Base-by-base conservation (phyloP, 2,888 invertebrate genomes). In the Drosophila neutralis region DNA sequence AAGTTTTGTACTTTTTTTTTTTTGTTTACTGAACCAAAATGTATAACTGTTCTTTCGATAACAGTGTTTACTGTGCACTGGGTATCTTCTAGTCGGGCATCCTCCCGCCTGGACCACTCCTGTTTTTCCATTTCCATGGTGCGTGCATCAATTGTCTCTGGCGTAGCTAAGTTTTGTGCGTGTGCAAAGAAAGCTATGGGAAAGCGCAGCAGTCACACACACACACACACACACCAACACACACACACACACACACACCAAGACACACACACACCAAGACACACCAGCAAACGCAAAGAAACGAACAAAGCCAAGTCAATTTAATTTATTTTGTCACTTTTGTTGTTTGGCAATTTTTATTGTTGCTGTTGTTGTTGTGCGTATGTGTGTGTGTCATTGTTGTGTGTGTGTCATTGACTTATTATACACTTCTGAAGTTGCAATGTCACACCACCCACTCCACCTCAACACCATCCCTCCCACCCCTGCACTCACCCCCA, bases 301-400 rank as follows among this genome's bases (percentile, higher is more conserved):
- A 27, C 48, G 63, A 83, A 80, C 79, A 83, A 76, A 73, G 73
- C 77, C 77, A 79, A 87, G 83, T 83, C 72, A 85, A 85, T 85
- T 85, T 88, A 88, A 85, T 88, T 86, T 86, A 88, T 86, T 86
- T 87, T 88, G 82, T 78, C 87, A 87, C 84, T 87, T 83, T 82
- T 86, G 80, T 80, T 85, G 81, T 84, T 83, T 79, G 72, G 38
- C 75, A 72, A 67, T 73, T 74, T 78, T 76, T 77, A 69, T 70
- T 66, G 69, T 61, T 63, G 69, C 51, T 77, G 60, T 59, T 78
- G 59, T 67, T 63, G 73, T 59, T 64, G 61, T 49, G 65, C 24
- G 57, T 45, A 63, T 67, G 58, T 52, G 49, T 63, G 59, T 71
- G 48, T 56, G 51, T 73, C 29, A 29, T 29, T 29, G 29, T 29